phyloP scores from a whole-genome alignment of 2,888 invertebrate genomes.

The Pollenia labialis region DNA sequence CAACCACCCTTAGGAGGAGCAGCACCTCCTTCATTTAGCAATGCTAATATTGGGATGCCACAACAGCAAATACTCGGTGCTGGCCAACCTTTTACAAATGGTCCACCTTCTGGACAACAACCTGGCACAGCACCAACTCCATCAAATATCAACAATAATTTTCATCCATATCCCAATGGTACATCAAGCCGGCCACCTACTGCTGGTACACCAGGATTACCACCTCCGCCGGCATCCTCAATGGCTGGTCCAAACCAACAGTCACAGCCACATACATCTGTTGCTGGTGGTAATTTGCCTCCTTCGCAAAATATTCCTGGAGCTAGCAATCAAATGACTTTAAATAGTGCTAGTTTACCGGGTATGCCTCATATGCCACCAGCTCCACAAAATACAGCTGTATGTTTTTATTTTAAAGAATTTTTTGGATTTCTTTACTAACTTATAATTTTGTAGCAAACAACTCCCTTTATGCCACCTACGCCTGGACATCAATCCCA shows the following conservation, averaged over 20 bases:
- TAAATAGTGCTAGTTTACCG: constrained; percentile 80
- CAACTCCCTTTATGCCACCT: constrained; percentile 71
- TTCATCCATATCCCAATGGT: constrained; percentile 77
- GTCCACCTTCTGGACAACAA: constrained; percentile 70
- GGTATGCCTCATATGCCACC: constrained; percentile 83
- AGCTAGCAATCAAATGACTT: constrained; percentile 80
- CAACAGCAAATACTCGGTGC: constrained; percentile 62
- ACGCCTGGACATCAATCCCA: constrained; percentile 72
- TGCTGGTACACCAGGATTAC: constrained; percentile 63
- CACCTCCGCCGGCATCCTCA: constrained; percentile 31
- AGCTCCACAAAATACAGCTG: constrained; percentile 64
- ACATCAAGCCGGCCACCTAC: constrained; percentile 71
- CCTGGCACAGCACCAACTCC: constrained; percentile 60
- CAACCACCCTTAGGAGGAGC: constrained; percentile 33
- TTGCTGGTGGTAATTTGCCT: constrained; percentile 61
- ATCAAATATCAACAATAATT: constrained; percentile 72
- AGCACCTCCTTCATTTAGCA: constrained; percentile 61
- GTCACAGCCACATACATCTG: constrained; percentile 32
- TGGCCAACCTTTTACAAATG: constrained; percentile 66
- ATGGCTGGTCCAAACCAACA: constrained; percentile 43
- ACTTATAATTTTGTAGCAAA: constrained; percentile 43
- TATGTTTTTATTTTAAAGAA: constrained; percentile 22
- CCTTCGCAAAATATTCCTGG: constrained; percentile 77
- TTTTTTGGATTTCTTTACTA: neutral
- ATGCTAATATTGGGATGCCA: constrained; percentile 69